phyloP scores from a whole-genome alignment of 1,140 invertebrate species.

The Daktulosphaira vitifoliae region DNA sequence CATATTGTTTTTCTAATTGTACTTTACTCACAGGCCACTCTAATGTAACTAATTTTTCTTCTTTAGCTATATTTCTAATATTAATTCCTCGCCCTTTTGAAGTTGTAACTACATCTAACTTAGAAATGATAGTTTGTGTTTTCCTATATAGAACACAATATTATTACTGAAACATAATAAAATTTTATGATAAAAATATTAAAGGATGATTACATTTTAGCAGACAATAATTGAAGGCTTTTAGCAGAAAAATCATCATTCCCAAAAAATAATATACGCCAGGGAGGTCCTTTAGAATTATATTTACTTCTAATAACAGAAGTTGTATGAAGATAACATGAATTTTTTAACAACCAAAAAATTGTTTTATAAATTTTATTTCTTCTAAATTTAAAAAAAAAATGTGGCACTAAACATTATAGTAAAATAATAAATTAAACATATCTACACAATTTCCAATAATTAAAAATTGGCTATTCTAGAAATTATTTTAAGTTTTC shows the following conservation, averaged over 20 bases:
- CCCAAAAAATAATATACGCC: slow-evolving; percentile 59
- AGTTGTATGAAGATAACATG: not conserved
- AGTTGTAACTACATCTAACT: slow-evolving; percentile 54
- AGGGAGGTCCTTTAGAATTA: slow-evolving; percentile 39
- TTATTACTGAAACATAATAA: slow-evolving; percentile 16
- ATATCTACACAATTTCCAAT: too few species aligned
- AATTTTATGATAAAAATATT: not conserved
- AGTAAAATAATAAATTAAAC: too few species aligned
- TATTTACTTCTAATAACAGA: slow-evolving; percentile 15
- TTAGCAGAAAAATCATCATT: slow-evolving; percentile 57
- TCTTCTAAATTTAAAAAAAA: not conserved
- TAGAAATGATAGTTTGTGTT: slow-evolving; percentile 42
- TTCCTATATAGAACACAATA: slow-evolving; percentile 39
- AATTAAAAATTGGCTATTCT: too few species aligned
- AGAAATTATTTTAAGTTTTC: too few species aligned
- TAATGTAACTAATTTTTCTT: slow-evolving; percentile 47
- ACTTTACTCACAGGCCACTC: slow-evolving; percentile 49
- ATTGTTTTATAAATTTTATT: not conserved
- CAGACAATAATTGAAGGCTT: slow-evolving; percentile 46
- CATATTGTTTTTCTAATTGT: slow-evolving; percentile 44
- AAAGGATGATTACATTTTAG: slow-evolving; percentile 37
- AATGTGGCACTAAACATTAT: too few species aligned
- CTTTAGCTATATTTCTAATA: slow-evolving; percentile 46
- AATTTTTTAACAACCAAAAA: not conserved
- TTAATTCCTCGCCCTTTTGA: slow-evolving; percentile 38